These are phyloP conservation scores for Nebria ingens DNA, from an alignment of 1,140 invertebrate genomes.

Conservation along the genomic window DNA sequence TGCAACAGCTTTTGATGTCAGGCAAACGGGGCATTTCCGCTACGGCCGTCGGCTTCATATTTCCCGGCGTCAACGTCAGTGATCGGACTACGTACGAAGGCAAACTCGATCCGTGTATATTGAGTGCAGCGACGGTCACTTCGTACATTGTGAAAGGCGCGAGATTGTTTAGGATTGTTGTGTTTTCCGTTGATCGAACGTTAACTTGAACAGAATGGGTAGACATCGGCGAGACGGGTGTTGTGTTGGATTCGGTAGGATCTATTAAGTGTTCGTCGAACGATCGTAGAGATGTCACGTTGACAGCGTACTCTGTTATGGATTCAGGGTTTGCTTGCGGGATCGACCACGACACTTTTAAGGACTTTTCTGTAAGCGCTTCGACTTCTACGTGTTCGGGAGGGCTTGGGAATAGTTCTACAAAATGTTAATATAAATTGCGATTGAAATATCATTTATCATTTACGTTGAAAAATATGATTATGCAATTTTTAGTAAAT, in stretches of 20 bases:
- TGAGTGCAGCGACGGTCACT: conserved; percentile 57
- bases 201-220: conserved; percentile 32
- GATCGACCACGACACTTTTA: conserved; percentile 57
- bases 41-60: conserved; percentile 40
- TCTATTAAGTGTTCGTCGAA: conserved; percentile 49
- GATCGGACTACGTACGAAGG: conserved; percentile 59
- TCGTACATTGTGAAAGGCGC: conserved; percentile 73
- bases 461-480: background rate
- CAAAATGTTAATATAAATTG: conserved; percentile 17
- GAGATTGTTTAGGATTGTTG: conserved; percentile 46
- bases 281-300: conserved; percentile 54
- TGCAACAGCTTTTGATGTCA: conserved; percentile 61
- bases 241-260: conserved; percentile 32
- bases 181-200: conserved; percentile 44
- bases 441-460: background rate
- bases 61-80: conserved; percentile 51
- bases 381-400: conserved; percentile 59
- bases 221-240: background rate
- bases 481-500: background rate
- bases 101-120: conserved; percentile 61
- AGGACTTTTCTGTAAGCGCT: conserved; percentile 52
- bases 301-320: conserved; percentile 56
- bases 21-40: conserved; percentile 50
- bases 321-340: conserved; percentile 51
- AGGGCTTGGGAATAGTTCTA: conserved; percentile 61